These are phyloP conservation scores for Apolygus lucorum DNA, from an alignment of 1,140 invertebrate genomes.

Conservation along the genomic window DNA sequence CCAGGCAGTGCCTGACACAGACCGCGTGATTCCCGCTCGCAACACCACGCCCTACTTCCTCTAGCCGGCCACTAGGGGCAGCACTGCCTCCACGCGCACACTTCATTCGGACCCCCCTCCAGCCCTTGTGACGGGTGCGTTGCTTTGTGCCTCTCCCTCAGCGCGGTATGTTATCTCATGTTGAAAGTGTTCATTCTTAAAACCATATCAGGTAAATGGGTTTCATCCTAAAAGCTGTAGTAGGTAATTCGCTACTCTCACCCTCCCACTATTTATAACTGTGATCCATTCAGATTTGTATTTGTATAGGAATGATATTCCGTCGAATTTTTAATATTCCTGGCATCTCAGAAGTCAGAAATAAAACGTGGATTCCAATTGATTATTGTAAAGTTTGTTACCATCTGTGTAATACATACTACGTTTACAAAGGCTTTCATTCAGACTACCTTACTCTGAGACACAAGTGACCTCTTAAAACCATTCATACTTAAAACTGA, in stretches of 20 bases:
- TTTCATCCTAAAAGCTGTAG: too few relatives aligned
- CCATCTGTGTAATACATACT: not conserved
- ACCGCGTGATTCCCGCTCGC: constrained; percentile 82
- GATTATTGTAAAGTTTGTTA: not conserved
- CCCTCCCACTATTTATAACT: not conserved
- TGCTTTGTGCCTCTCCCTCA: not conserved
- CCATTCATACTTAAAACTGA: too few relatives aligned
- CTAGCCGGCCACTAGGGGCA: constrained; percentile 2
- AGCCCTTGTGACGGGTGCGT: not conserved
- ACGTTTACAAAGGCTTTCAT: too few relatives aligned
- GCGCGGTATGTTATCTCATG: not conserved
- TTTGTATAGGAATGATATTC: not conserved
- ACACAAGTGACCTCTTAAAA: too few relatives aligned
- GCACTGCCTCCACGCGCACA: constrained; percentile 39
- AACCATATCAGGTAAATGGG: not conserved
- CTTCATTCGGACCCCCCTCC: constrained; percentile 36
- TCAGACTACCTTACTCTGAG: too few relatives aligned
- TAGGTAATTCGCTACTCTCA: too few relatives aligned
- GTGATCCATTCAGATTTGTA: not conserved
- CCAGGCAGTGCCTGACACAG: constrained; percentile 83
- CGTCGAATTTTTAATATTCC: too few relatives aligned
- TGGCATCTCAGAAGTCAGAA: too few relatives aligned
- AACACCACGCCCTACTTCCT: constrained; percentile 95
- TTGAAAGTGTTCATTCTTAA: not conserved
- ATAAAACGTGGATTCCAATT: not conserved